Base-by-base conservation (phyloP, 2,113 vertebrate species). In the Penelope pileata region DNA sequence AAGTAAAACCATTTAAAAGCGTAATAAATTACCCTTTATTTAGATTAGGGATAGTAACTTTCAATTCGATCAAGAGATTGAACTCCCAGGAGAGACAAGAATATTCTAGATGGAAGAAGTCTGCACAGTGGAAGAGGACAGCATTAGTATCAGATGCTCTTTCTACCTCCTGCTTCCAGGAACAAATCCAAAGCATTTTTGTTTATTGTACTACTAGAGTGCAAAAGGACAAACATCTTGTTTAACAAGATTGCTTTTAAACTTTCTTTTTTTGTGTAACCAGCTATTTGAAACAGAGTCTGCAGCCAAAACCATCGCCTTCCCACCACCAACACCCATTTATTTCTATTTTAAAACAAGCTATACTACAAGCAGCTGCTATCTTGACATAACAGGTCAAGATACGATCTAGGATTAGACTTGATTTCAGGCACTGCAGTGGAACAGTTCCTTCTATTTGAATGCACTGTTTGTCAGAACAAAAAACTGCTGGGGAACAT, bases 211-310 rank as follows among this genome's bases (percentile, higher is more conserved):
- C 60, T 78, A 77, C 63, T 83, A 87, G 59, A 74, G 48, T 48
- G 56, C 54, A 12, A 91, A 96, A 94, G 69, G 51, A 82, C 75
- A 94, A 96, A 93, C 47, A 74, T 60, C 56, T 96, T 90, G 56
- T 83, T 90, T 88, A 88, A 90, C 3, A 7, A 83, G 63, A 90
- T n/a, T 78, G 56, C 40, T 86, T 96, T 83, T 86, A 83, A 90
- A 86, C 40, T 64, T 72, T 6, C 32, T 13, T 36, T 70, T 50
- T 72, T 69, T 80, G 21, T 91, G 60, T 43, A 95, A 88, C 32
- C 51, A 72, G 68, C 34, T 83, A 92, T 75, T 75, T 88, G 64
- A 95, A 83, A 90, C 21, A 47, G 59, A 80, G 16, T 36, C 75
- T 86, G 60, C 10, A 88, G 75, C 76, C 79, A 93, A 94, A 90